Evolutionary conservation across 2,797 vertebrate genomes (phyloP).

Genomic region (Tympanoctomys barrerae): DNA sequence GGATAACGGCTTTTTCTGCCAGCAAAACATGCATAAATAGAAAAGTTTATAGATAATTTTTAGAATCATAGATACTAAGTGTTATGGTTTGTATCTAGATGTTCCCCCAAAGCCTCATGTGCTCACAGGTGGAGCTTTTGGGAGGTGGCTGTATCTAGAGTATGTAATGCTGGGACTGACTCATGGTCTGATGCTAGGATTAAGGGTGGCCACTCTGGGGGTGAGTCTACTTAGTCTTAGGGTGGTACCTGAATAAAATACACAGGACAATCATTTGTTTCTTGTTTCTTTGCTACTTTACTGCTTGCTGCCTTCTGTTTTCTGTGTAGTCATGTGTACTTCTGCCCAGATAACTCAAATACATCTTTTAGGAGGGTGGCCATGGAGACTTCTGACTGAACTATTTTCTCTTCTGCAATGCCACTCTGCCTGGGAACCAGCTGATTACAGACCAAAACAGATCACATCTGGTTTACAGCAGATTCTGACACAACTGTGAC

Average conservation of each 20-base stretch:
- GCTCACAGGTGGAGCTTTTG: background rate
- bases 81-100: background rate
- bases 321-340: too few relatives aligned
- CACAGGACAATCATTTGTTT: background rate
- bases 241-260: background rate
- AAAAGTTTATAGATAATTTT: constrained; percentile 20
- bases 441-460: background rate
- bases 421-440: background rate
- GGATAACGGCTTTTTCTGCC: background rate
- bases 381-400: background rate
- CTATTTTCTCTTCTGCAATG: background rate
- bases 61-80: background rate
- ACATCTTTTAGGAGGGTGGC: too few relatives aligned
- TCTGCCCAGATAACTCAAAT: too few relatives aligned
- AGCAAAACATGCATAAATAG: background rate
- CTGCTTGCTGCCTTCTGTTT: background rate
- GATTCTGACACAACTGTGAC: background rate
- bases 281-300: background rate
- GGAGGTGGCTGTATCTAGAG: background rate
- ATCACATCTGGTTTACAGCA: background rate
- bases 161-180: background rate
- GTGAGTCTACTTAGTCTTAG: background rate
- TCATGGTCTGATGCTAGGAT: background rate
- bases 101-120: background rate
- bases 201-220: background rate